Evolutionary conservation across 2,113 vertebrate genomes (phyloP).

Genomic region (Pao palembangensis): DNA sequence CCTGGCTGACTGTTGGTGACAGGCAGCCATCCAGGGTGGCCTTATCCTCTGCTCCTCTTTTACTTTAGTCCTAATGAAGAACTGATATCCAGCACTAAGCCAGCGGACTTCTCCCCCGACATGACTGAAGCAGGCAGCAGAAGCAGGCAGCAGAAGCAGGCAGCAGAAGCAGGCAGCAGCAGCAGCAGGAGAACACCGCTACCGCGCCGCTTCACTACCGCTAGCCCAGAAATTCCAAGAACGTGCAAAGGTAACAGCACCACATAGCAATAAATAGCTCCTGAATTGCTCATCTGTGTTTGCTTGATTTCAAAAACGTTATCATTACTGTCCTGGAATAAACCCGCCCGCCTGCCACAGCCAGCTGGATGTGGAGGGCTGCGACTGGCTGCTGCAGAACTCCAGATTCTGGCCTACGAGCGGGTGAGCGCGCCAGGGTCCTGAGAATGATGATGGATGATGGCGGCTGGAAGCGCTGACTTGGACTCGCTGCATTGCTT

Average conservation of each 20-base stretch:
- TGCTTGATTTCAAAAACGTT: too few relatives aligned
- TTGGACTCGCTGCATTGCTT: slow-evolving; percentile 24
- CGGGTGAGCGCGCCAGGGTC: slow-evolving; percentile 21
- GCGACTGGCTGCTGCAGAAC: slow-evolving; percentile 14
- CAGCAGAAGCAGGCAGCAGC: too few relatives aligned
- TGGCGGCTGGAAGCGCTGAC: slow-evolving; percentile 30
- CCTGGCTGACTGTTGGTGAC: slow-evolving; percentile 1
- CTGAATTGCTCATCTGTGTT: too few relatives aligned
- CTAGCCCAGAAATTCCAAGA: too few relatives aligned
- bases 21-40: slow-evolving; percentile 18
- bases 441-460: slow-evolving; percentile 55
- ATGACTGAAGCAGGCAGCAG: neutral
- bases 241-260: too few relatives aligned
- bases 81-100: slow-evolving; percentile 32
- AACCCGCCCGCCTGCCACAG: slow-evolving; percentile 11
- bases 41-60: slow-evolving; percentile 15
- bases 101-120: neutral
- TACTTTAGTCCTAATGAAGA: slow-evolving; percentile 32
- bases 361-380: slow-evolving; percentile 35
- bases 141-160: neutral
- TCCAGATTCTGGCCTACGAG: slow-evolving; percentile 20
- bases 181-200: too few relatives aligned
- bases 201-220: too few relatives aligned
- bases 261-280: too few relatives aligned
- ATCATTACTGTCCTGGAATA: too few relatives aligned